These are phyloP conservation scores for Illadopsis cleaveri DNA, from an alignment of 2,113 vertebrate genomes.

Conservation along the genomic window DNA sequence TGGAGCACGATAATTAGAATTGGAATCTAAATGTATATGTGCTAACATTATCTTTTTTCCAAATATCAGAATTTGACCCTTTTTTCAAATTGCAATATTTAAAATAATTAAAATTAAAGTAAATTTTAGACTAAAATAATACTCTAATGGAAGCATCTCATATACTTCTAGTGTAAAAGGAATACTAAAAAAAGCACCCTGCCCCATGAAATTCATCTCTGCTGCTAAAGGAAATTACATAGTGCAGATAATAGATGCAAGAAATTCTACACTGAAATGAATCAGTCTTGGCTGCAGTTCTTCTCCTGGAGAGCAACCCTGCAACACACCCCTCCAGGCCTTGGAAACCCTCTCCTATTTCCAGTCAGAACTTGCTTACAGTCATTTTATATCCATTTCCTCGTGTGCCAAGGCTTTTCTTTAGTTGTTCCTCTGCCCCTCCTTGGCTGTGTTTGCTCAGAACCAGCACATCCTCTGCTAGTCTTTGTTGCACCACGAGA, in stretches of 20 bases:
- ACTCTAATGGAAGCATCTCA: background rate
- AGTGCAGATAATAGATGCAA: background rate
- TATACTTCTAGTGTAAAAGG: background rate
- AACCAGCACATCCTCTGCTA: background rate
- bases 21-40: background rate
- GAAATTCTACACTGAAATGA: background rate
- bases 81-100: background rate
- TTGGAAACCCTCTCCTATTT: background rate
- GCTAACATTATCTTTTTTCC: background rate
- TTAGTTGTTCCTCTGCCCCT: background rate
- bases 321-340: background rate
- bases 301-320: background rate
- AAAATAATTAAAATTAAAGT: background rate
- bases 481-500: accelerated
- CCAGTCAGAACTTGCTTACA: background rate
- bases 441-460: background rate
- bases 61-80: background rate
- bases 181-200: background rate
- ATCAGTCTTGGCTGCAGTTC: background rate
- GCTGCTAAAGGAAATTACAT: slow-evolving; percentile 18
- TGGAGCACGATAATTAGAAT: background rate
- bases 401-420: background rate
- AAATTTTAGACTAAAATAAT: background rate
- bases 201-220: background rate
- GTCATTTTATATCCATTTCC: background rate